A percentile compares a stretch with the other conserved stretches of the same genome.
These are phyloP conservation scores for Xylocampa areola DNA, from an alignment of 2,888 invertebrate species.

Conservation along the genomic window DNA sequence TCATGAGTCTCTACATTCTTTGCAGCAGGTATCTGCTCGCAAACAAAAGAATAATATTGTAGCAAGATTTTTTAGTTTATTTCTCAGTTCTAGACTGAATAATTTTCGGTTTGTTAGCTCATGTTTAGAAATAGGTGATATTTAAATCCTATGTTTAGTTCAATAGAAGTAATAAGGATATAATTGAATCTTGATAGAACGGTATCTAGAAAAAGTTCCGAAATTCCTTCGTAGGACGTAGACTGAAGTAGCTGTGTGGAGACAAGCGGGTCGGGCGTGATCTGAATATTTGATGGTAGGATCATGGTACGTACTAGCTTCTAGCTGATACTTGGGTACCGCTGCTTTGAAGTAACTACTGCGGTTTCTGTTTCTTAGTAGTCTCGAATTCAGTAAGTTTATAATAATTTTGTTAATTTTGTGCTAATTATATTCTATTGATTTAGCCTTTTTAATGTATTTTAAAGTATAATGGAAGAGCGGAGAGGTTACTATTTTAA, in stretches of 20 bases:
- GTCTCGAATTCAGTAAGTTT: background rate
- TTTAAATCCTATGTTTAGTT: background rate
- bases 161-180: conserved; percentile 15
- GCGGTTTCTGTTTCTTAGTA: too few relatives aligned
- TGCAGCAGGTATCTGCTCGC: conserved; percentile 10
- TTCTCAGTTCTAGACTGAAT: conserved; percentile 8
- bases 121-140: conserved; percentile 12
- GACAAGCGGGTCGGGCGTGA: conserved; percentile 61
- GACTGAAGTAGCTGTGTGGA: conserved; percentile 42
- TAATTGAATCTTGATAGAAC: conserved; percentile 48
- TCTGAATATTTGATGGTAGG: conserved; percentile 50
- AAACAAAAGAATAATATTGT: conserved; percentile 21
- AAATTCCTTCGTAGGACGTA: conserved; percentile 57
- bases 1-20: conserved; percentile 13
- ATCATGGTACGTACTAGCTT: conserved; percentile 14
- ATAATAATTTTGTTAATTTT: conserved; percentile 1
- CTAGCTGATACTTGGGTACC: conserved; percentile 43
- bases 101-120: conserved; percentile 18
- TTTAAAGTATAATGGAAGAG: conserved; percentile 1
- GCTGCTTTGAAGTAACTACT: conserved; percentile 14
- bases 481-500: conserved; percentile 4
- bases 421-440: background rate
- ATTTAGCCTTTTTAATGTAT: conserved; percentile 2
- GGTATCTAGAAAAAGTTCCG: conserved; percentile 57
- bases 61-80: conserved; percentile 19